Evolutionary conservation across 2,113 vertebrate species (phyloP), one percentile per base, ranked within the genome.

Genomic region (Ammodytes dubius): DNA sequence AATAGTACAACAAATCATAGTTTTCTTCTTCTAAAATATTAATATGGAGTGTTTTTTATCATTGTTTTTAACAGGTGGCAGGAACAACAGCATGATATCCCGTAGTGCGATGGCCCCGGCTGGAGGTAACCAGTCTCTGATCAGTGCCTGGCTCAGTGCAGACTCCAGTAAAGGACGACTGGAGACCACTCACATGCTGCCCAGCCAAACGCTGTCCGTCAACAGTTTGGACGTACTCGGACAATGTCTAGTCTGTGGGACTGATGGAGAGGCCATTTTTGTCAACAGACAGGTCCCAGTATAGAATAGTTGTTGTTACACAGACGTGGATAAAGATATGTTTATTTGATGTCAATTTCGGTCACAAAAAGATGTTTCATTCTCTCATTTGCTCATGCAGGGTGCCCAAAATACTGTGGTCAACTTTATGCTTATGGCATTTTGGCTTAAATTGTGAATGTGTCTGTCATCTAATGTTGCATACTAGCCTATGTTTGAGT

Each of bases 221-320:
- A 99, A 99, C 91, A 99, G 95, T 82, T 82, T 99, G 91, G 98
- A 99, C 67, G 92, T 99, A 83, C 95, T 99, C 4, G 97, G 97
- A 83, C 96, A 97, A 19, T 97, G 96, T 92, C 95, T 99, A n/a
- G 96, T 99, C 5, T 99, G 97, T 50, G 98, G 98, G 81, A 99
- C 98, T 7, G 98, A 99, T 2, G 95, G 96, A 79, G 98, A 99
- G 89, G 97, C 97, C 12, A 95, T 99, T 91, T 99, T 98, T 68
- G 96, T 99, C 76, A 97, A 96, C 86, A 97, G 95, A 91, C 95
- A 96, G 15, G 95, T 99, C 54, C 91, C 90, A 9, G 87, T 96
- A 69, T 94, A 83, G 83, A 64, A 13, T 2, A 46, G 35, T 3
- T 61, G 50, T n/a, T 15, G 2, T 6, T 65, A n/a, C 3, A 9